These are phyloP conservation scores for Thera obeliscata DNA, from an alignment of 2,888 invertebrate species.

Conservation along the genomic window DNA sequence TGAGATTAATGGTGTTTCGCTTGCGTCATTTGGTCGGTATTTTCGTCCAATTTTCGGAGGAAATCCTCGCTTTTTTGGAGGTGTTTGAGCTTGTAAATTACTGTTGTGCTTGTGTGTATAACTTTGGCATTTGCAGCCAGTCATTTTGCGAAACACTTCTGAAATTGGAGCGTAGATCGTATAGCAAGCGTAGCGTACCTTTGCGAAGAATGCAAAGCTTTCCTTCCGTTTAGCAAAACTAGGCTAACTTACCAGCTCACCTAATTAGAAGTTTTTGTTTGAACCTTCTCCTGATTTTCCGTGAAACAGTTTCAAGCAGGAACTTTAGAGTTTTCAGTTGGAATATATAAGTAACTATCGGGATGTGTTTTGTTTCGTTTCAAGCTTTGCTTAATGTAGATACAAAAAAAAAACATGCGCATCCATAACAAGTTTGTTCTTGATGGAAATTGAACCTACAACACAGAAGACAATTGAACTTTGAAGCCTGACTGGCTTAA, in stretches of 20 bases:
- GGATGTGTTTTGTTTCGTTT: no score
- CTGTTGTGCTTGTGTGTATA: conserved; percentile 22
- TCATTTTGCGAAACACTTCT: conserved; percentile 13
- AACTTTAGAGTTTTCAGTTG: no score
- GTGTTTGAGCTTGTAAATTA: conserved; percentile 34
- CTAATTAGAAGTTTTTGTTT: background rate
- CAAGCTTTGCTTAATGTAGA: no score
- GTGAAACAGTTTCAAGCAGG: no score
- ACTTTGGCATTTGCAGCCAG: conserved; percentile 14
- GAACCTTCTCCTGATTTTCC: background rate
- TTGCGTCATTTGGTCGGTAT: conserved; percentile 43
- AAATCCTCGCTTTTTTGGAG: conserved; percentile 32
- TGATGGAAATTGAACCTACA: no score
- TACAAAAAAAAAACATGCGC: no score
- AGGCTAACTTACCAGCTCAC: background rate
- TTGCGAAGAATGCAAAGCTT: background rate
- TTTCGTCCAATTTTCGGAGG: conserved; percentile 37
- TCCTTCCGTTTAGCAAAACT: background rate
- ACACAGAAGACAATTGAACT: no score
- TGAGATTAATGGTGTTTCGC: conserved; percentile 48
- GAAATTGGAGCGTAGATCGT: background rate
- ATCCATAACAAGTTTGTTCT: no score
- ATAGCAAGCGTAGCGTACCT: no score
- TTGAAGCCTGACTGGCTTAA: no score
- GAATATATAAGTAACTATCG: no score